Evolutionary conservation across 2,113 vertebrate species (phyloP), one percentile per base, ranked within the genome.

Genomic region (Petrocephalus zakoni): DNA sequence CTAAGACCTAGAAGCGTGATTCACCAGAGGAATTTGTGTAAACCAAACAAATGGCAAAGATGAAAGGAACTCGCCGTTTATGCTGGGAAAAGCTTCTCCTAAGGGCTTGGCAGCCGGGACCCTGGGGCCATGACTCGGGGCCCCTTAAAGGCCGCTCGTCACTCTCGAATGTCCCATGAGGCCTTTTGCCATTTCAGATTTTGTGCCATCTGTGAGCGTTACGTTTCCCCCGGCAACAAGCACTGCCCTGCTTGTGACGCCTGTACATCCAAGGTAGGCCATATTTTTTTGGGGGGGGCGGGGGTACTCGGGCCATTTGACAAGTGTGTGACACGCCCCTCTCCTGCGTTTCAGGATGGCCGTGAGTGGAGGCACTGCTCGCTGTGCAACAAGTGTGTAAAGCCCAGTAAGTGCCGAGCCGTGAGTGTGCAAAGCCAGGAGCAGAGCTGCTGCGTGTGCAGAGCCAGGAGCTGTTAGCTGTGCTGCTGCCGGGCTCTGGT

Each of bases 231-330:
- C 58, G 95, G 94, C 91, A 99, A 99, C 92, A 96, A 94, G 22
- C 98, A 99, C 94, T 99, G 98, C 89, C 91, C 95, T 0, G 93
- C 94, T 51, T 99, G 98, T 92, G 92, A 96, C 86, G 91, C 95
- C 2, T 99, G 98, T 89, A 97, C 98, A 0, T 99, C 98, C 25
- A 99, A 99, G 97, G 98, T 99, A 96, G 89, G 89, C n/a, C 0
- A 2, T 64, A 4, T 1, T 64, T 47, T 5, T 2, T 47, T 5
- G 9, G n/a, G n/a, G n/a, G 56, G 19, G 6, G 58, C 6, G 56
- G n/a, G 2, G 29, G 11, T 55, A 5, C 22, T n/a, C 4, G 22
- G 47, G 49, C 47, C 53, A 21, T 21, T 61, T 55, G 19, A 34
- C 1, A 3, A 7, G 34, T 19, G 85, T 61, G 53, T 87, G 34